These are phyloP conservation scores for Dromas ardeola DNA, from an alignment of 2,113 vertebrate genomes.

Conservation along the genomic window DNA sequence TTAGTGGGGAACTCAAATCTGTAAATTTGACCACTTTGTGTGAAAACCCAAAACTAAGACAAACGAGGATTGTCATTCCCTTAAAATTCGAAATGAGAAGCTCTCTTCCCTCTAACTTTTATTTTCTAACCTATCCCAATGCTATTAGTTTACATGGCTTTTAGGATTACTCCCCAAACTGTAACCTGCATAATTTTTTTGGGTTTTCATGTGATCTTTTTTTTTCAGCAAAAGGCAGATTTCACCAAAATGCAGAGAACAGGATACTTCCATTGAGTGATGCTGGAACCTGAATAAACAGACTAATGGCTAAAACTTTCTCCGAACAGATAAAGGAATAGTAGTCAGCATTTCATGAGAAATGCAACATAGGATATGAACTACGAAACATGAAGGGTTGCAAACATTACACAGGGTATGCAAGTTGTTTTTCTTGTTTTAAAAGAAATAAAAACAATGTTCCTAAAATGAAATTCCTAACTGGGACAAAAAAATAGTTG, in stretches of 20 bases:
- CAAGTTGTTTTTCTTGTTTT: neutral
- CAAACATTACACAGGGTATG: neutral
- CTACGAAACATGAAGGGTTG: neutral
- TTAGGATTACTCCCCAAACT: neutral
- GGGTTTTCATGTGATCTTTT: fast-evolving
- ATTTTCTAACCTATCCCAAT: neutral
- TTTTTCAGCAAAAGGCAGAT: neutral
- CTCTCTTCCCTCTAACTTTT: neutral
- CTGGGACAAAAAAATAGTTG: neutral
- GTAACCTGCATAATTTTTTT: neutral
- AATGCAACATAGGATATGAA: fast-evolving
- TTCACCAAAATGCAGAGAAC: neutral
- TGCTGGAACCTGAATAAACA: neutral
- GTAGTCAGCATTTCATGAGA: neutral
- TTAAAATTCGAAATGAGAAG: neutral
- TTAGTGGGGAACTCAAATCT: neutral
- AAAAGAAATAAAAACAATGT: neutral
- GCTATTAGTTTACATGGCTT: neutral
- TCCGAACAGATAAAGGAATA: neutral
- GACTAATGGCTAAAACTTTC: neutral
- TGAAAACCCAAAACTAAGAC: neutral
- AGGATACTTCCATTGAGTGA: neutral
- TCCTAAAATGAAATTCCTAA: neutral
- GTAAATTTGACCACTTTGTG: neutral
- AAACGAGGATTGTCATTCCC: neutral